Base-by-base conservation (phyloP, 1,140 invertebrate genomes). In the Lucilia sericata region DNA sequence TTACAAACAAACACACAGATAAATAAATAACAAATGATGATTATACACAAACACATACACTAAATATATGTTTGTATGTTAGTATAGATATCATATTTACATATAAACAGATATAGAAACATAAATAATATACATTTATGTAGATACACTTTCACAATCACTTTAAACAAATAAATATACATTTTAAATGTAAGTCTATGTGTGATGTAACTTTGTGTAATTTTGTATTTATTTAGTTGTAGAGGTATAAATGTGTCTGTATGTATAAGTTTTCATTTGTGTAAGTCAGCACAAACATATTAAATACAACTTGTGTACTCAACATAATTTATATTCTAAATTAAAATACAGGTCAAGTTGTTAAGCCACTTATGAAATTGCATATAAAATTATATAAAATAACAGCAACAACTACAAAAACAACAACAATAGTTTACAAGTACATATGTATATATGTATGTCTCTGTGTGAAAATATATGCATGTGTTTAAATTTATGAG, bases 321-420 rank as follows among this genome's bases (percentile, higher is more conserved):
- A 70, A 70, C 65, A 70, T 21, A 70, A 70, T 70, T 70, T 70
- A 70, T 70, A 21, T 70, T 70, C 65, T 70, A 70, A 70, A 70
- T 70, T 70, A 70, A 70, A 70, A 70, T 70, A 70, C 65, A 70
- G n/a, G 65, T 70, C 65, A 70, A 70, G 65, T 70, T 70, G 65
- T 70, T 70, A 21, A 70, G 65, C 65, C 65, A 70, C 65, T 70
- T 70, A 25, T 70, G 65, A 70, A 70, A 70, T 70, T 70, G 65
- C 65, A 70, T 70, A 21, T 70, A 21, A 70, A 70, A 21, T 70
- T 70, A 21, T 70, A 70, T 25, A 19, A 19, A 70, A 70, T 25
- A 70, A 21, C 65, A 70, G n/a, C 2, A 65, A n/a, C n/a, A 5
- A 65, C 8, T n/a, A 65, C 60, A 65, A n/a, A 9, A 65, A 12